Percentiles rank a stretch among this genome's conserved stretches.
These are phyloP conservation scores for Isaurus tuberculatus DNA, from an alignment of 92 coral and sea anemone species.

Conservation along the genomic window DNA sequence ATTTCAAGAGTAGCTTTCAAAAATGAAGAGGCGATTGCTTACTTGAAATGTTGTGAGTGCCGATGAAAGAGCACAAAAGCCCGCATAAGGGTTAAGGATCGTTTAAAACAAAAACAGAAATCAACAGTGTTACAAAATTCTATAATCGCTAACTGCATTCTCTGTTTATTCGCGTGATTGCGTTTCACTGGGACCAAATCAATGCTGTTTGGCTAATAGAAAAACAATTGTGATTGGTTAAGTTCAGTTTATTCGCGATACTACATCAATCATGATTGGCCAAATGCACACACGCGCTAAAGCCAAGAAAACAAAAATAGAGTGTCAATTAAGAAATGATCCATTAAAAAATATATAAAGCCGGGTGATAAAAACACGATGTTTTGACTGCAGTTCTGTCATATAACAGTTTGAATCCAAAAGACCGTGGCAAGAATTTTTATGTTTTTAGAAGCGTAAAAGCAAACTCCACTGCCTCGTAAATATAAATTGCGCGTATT, in stretches of 20 bases:
- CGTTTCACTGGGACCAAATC: constrained; percentile 37
- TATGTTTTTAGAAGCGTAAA: no score
- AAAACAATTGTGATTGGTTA: constrained; percentile 26
- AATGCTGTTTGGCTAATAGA: neutral
- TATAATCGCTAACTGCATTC: neutral
- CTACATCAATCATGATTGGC: constrained; percentile 42
- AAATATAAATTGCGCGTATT: no score
- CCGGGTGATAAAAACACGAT: no score
- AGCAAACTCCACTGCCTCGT: no score
- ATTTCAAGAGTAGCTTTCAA: constrained; percentile 12
- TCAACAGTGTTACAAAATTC: neutral
- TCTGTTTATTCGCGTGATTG: constrained; percentile 44
- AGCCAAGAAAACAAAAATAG: constrained; percentile 27
- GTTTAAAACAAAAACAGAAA: constrained; percentile 36
- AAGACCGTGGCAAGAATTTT: no score
- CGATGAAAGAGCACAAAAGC: constrained; percentile 7
- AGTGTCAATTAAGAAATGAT: neutral
- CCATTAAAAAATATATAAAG: no score
- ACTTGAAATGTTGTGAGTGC: constrained; percentile 9
- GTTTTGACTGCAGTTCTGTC: no score
- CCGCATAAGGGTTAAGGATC: constrained; percentile 42
- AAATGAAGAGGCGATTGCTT: constrained; percentile 6
- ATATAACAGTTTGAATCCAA: no score
- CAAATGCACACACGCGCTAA: constrained; percentile 55
- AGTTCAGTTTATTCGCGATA: neutral